Conservation (phyloP, 2,797 vertebrate genomes). For the Protonibea diacanthus region DNA sequence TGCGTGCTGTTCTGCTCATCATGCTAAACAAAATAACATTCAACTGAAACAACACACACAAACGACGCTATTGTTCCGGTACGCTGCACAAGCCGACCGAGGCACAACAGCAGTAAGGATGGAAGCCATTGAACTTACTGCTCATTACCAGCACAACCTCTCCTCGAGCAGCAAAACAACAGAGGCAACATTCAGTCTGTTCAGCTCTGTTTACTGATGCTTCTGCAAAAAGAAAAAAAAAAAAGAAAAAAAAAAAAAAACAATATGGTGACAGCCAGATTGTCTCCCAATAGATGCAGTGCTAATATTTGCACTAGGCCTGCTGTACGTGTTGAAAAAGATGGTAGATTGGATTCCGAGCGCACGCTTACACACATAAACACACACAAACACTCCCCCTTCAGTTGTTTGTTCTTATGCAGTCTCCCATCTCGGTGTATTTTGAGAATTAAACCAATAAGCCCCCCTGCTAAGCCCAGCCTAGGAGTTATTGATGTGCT, state of each 20-base stretch:
- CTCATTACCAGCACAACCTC: slow-evolving; percentile 66
- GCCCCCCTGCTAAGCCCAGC: slow-evolving; percentile 70
- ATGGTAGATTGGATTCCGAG: slow-evolving; percentile 72
- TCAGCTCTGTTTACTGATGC: slow-evolving; percentile 72
- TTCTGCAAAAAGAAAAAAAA: slow-evolving; percentile 54
- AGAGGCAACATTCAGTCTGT: slow-evolving; percentile 60
- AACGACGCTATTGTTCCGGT: slow-evolving; percentile 59
- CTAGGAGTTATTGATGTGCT: slow-evolving; percentile 76
- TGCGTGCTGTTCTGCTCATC: slow-evolving; percentile 25
- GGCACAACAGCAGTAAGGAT: slow-evolving; percentile 43
- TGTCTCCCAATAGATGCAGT: slow-evolving; percentile 72
- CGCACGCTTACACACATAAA: slow-evolving; percentile 61
- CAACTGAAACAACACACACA: slow-evolving; percentile 52
- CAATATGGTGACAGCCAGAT: slow-evolving; percentile 78
- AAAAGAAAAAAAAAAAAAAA: slow-evolving; percentile 55
- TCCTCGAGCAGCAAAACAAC: slow-evolving; percentile 62
- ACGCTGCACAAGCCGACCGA: slow-evolving; percentile 55
- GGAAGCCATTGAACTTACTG: slow-evolving; percentile 68
- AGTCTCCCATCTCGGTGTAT: slow-evolving; percentile 72
- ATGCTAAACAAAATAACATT: slow-evolving; percentile 63
- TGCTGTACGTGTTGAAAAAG: slow-evolving; percentile 75
- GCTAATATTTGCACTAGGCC: slow-evolving; percentile 80
- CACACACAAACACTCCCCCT: slow-evolving; percentile 35
- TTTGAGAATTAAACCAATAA: slow-evolving; percentile 82
- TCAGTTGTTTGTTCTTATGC: slow-evolving; percentile 75